Percentiles rank a stretch among this genome's conserved stretches.
phyloP scores from a whole-genome alignment of 2,888 invertebrate species.

The Melanophora roralis region DNA sequence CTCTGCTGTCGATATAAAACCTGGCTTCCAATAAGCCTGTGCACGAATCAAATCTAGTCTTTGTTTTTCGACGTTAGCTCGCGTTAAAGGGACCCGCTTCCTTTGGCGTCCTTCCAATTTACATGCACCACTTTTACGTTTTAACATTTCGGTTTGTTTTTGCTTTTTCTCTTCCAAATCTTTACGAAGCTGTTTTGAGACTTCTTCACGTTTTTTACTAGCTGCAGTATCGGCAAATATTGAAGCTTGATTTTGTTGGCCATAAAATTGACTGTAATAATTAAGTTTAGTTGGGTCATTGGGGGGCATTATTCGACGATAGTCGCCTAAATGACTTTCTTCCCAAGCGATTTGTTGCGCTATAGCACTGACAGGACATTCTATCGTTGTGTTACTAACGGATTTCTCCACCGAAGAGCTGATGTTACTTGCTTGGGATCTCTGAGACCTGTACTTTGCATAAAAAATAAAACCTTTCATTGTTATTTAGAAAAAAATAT shows the following conservation, averaged over 20 bases:
- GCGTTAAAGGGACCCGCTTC: slow-evolving; percentile 76
- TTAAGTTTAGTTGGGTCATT: slow-evolving; percentile 77
- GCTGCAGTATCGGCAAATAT: slow-evolving; percentile 86
- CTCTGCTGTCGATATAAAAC: slow-evolving; percentile 78
- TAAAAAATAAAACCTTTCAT: no score
- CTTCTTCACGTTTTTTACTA: slow-evolving; percentile 87
- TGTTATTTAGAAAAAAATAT: no score
- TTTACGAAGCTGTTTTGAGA: slow-evolving; percentile 83
- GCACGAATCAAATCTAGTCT: slow-evolving; percentile 65
- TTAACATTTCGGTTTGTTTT: slow-evolving; percentile 68
- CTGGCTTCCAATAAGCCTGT: slow-evolving; percentile 72
- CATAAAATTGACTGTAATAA: slow-evolving; percentile 82
- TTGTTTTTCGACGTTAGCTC: slow-evolving; percentile 75
- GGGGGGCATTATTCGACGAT: slow-evolving; percentile 83
- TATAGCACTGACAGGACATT: slow-evolving; percentile 76
- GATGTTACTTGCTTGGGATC: not conserved
- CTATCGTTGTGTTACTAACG: not conserved
- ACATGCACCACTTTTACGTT: slow-evolving; percentile 34
- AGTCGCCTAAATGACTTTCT: slow-evolving; percentile 86
- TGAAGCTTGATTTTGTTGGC: slow-evolving; percentile 83
- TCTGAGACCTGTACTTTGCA: slow-evolving; percentile 46
- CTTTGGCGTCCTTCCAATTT: slow-evolving; percentile 64
- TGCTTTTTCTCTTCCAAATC: slow-evolving; percentile 78
- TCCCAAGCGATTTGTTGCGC: slow-evolving; percentile 84
- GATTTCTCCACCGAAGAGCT: not conserved